Base-by-base conservation (phyloP, 2,888 invertebrate genomes). In the Archaeoteleia sp. region DNA sequence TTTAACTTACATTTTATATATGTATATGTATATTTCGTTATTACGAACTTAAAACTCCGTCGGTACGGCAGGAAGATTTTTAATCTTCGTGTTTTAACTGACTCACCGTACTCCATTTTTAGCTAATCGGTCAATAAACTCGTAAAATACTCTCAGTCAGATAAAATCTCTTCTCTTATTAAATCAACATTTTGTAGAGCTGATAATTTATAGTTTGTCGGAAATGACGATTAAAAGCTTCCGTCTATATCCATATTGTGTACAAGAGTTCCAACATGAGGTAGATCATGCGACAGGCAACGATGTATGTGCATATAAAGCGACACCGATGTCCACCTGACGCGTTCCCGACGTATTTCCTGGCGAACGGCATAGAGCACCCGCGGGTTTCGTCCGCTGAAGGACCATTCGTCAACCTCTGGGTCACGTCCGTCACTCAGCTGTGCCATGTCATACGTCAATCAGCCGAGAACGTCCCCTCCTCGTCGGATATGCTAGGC, bases 381-480 rank as follows among this genome's bases (percentile, higher is more conserved):
- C 34, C 8, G 13, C 63, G 13, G 61, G 35, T 55, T 49, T 51
- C 57, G 54, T 27, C 63, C 72, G 67, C 42, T 71, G 72, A 71
- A 80, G 79, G 74, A 72, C 79, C 79, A 80, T 81, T 74, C 77
- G 82, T 81, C 82, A 81, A 77, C 74, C 75, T 75, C 76, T 74
- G 74, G 77, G 78, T 78, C 78, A 71, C 78, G 78, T 75, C 75
- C 75, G 74, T 76, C 75, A 74, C 74, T 78, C 78, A 71, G 72
- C 74, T 76, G 72, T 70, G 45, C 70, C 74, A 73, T 74, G 78
- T 78, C 78, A 79, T 63, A 71, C 77, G 77, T 81, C 78, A 76
- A 77, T 80, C 78, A 76, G 48, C 60, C 69, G 73, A 71, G 81
- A 83, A 82, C 85, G 85, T 85, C 84, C 84, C 83, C 62, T 46